These are phyloP conservation scores for Boleophthalmus pectinirostris DNA, from an alignment of 2,113 vertebrate species.

Conservation along the genomic window DNA sequence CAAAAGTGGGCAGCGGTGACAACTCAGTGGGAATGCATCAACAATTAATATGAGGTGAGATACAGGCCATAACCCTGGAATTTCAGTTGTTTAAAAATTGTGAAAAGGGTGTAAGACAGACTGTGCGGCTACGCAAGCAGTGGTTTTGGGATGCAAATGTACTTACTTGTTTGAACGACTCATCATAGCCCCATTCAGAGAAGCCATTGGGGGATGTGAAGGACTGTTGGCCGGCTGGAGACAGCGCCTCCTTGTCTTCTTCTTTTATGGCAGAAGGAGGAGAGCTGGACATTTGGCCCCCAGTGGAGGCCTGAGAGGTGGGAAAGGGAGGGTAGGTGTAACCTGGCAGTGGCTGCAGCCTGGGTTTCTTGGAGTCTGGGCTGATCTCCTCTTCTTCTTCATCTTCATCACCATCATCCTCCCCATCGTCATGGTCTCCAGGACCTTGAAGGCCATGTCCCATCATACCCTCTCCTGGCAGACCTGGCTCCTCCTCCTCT, in stretches of 20 bases:
- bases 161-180: constrained; percentile 89
- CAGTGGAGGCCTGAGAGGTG: constrained; percentile 34
- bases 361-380: constrained; percentile 69
- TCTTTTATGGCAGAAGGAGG: constrained; percentile 75
- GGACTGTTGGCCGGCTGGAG: constrained; percentile 65
- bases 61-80: constrained; percentile 1
- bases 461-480: not conserved
- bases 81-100: not conserved
- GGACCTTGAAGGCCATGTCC: constrained; percentile 58
- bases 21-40: constrained; percentile 51
- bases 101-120: not conserved
- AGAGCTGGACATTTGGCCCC: constrained; percentile 59
- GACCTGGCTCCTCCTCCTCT: constrained; percentile 59
- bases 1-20: not conserved
- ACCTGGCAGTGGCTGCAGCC: constrained; percentile 67
- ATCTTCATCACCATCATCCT: constrained; percentile 62
- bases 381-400: constrained; percentile 56
- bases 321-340: constrained; percentile 68
- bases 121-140: not conserved
- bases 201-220: constrained; percentile 73
- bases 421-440: constrained; percentile 70
- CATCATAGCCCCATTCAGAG: constrained; percentile 82
- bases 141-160: not conserved
- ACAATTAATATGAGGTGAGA: constrained; percentile 30
- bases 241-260: constrained; percentile 76